Evolutionary conservation across 37 sponge, comb jelly and placozoan genomes (phyloP), one percentile per base, ranked within the genome.

Genomic region (Spongilla lacustris): DNA sequence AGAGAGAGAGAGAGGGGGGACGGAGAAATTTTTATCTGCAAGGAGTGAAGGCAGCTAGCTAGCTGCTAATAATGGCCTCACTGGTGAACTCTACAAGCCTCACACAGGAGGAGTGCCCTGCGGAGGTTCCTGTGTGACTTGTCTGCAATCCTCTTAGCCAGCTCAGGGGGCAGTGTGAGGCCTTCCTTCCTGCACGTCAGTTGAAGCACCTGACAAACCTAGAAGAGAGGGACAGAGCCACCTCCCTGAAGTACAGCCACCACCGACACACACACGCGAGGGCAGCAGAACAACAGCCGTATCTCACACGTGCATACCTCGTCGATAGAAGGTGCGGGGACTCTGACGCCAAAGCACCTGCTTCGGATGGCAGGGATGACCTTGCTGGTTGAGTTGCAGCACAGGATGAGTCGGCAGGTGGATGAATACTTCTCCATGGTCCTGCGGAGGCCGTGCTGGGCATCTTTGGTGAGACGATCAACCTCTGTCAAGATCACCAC

Each of bases 351-450:
- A 58, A 99, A 78, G 74, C 99, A 99, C 21, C 99, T 75, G 82
- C 99, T 99, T 24, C 92, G 78, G 69, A 99, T 92, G 81, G 99
- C 96, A 30, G 92, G 94, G 21, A 99, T 97, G 77, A 99, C 96
- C 70, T 95, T 99, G 78, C 99, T 97, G 79, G 98, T 97, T 34
- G 91, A 94, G 89, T 99, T 97, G 67, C 98, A 97, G 85, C 99
- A 99, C 77, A 99, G 92, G 67, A 99, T 94, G 26, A 99, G 89
- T 10, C 99, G 89, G 68, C 99, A 99, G 50, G 94, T 90, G 75
- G 91, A 71, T 33, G 88, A 85, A 88, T 99, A 95, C 84, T 99
- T 99, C 93, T 99, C 99, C 99, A 99, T 99, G 70, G 99, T 99
- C 70, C 99, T 88, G 14, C 99, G 83, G 35, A 99, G 88, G 25